Base-by-base conservation (phyloP, 2,113 vertebrate genomes). In the Pterocles gutturalis region DNA sequence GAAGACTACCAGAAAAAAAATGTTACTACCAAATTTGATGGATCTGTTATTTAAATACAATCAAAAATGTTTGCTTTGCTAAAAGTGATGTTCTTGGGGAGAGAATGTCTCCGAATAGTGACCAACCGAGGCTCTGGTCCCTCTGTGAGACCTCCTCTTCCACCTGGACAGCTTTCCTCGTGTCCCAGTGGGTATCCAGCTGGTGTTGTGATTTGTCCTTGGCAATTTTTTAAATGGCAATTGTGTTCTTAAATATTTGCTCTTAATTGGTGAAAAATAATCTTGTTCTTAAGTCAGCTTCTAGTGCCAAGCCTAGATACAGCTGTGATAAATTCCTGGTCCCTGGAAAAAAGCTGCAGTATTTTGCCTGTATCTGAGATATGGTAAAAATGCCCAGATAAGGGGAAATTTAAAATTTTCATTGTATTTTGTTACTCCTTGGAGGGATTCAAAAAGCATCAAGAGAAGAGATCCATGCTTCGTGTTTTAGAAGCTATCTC, bases 21-120 rank as follows among this genome's bases (percentile, higher is more conserved):
- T 2, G 10, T 17, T 0, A 0, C 24, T 41, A 4, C 38, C 48
- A 58, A 18, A 54, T 34, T n/a, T 16, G 31, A 28, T 28, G 8
- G 29, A 34, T 28, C 13, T 71, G 55, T 85, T 85, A 29, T 31
- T 90, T 67, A 70, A 85, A 12, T 43, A 3, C 19, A 36, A 11
- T 41, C 4, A 34, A 38, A 38, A 55, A 24, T 51, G 6, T 24
- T 82, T 53, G 11, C 18, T 80, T 69, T 72, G 26, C 7, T 38
- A 6, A 29, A 60, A 76, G 26, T 26, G 38, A 22, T 10, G 2
- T 28, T 62, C 25, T 58, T 38, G 60, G 43, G 76, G 16, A 46
- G 34, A 70, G 25, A 38, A 54, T 28, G 17, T 49, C 20, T 71
- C 17, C 33, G 36, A 64, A 66, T 41, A 62, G 34, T 51, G 73